These are phyloP conservation scores for Melanophora roralis DNA, from an alignment of 2,888 invertebrate genomes.

Conservation along the genomic window DNA sequence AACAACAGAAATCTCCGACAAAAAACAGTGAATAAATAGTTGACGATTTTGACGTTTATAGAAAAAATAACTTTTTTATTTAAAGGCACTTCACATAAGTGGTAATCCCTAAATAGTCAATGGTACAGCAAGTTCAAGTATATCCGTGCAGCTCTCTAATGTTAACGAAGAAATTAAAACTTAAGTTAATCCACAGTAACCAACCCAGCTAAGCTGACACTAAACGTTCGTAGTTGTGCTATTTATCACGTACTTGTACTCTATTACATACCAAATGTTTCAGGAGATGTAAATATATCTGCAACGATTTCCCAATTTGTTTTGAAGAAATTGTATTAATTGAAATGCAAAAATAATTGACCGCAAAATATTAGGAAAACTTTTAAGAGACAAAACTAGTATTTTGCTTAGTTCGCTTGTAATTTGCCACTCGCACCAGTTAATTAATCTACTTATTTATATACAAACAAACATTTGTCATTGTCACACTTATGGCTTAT, in stretches of 20 bases:
- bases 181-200: neutral
- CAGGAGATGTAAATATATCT: neutral
- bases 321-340: neutral
- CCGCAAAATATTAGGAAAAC: neutral
- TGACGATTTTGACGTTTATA: too few relatives aligned
- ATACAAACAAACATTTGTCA: slow-evolving; percentile 35
- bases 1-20: too few relatives aligned
- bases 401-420: neutral
- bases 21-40: too few relatives aligned
- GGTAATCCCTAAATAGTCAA: too few relatives aligned
- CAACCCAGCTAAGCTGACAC: neutral
- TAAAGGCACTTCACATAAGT: too few relatives aligned
- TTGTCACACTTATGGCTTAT: slow-evolving; percentile 22
- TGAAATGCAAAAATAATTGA: neutral
- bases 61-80: too few relatives aligned
- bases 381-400: neutral
- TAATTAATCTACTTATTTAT: slow-evolving; percentile 36
- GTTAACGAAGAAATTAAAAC: too few relatives aligned
- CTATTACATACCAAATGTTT: neutral
- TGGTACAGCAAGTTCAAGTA: too few relatives aligned
- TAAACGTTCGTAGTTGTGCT: neutral
- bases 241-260: slow-evolving; percentile 32
- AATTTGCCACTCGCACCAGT: slow-evolving; percentile 18
- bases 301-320: neutral
- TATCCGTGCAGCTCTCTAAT: too few relatives aligned